Base-by-base conservation (phyloP, 2,113 vertebrate species). In the Hassar affinis region DNA sequence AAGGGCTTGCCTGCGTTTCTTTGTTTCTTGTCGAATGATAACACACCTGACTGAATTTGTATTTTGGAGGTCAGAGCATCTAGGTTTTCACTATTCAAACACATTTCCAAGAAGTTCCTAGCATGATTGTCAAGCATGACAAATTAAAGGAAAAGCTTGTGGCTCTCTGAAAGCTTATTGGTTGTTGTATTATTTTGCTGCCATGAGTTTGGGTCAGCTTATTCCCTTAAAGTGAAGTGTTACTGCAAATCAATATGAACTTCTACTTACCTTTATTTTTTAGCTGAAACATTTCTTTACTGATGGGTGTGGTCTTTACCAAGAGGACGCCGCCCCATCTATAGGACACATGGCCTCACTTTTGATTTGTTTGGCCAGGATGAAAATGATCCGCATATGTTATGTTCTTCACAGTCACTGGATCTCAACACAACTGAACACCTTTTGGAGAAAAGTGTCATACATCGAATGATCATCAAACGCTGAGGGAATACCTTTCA, bases 1-100 rank as follows among this genome's bases (percentile, higher is more conserved):
- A 17, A 56, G 30, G 11, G 52, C 47, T 49, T 42, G 15, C 15
- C 47, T 22, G 47, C 4, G 33, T 56, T 56, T 27, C 51, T 49
- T 64, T 80, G 33, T 59, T 59, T 25, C 9, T 2, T 35, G 6
- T 3, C 42, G 35, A 25, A 51, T 22, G 22, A 8, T 47, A 78
- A 78, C 59, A 83, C 74, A 69, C 61, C 51, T 68, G 49, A 47
- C 17, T 57, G 49, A 57, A 7, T 27, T 30, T 49, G 47, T 47
- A n/a, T 38, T 71, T 51, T 75, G 30, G 30, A 76, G 72, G 49
- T 54, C 33, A 45, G 45, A 27, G 7, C 6, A 4, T 27, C 22
- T 33, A 22, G 35, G 35, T 69, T 69, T 9, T 69, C 1, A 6
- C 61, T 64, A 64, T 33, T 59, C 25, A 10, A 59, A 1, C 25